phyloP scores from a whole-genome alignment of 2,888 invertebrate genomes.

The Drosophila atripex region DNA sequence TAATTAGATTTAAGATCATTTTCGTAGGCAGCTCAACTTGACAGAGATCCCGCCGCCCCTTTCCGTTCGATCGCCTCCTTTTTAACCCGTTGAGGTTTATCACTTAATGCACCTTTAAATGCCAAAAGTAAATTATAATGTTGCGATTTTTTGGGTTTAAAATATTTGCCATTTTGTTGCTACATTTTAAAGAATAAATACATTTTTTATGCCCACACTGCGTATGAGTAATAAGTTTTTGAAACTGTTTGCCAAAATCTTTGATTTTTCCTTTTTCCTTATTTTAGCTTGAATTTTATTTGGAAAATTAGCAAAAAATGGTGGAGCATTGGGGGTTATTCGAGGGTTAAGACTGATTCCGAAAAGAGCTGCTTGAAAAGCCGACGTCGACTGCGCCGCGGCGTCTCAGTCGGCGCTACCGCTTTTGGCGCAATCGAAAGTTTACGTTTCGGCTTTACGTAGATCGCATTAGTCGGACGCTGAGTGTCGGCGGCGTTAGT shows the following conservation, averaged over 20 bases:
- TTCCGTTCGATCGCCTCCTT: not conserved
- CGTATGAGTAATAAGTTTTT: not conserved
- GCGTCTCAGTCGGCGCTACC: constrained; percentile 13
- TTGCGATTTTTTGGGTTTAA: not conserved
- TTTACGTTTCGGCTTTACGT: constrained; percentile 73
- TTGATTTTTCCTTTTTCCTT: too few species aligned
- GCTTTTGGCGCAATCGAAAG: constrained; percentile 76
- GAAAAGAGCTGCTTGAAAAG: constrained; percentile 10
- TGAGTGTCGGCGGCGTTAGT: constrained; percentile 67
- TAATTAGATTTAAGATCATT: constrained; percentile 52
- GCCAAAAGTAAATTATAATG: too few species aligned
- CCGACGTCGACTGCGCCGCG: constrained; percentile 6
- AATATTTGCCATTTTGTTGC: too few species aligned
- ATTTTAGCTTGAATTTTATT: too few species aligned
- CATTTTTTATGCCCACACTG: not conserved
- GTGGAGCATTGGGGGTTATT: not conserved
- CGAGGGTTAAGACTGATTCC: constrained; percentile 1
- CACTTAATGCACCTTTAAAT: too few species aligned
- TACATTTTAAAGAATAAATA: not conserved
- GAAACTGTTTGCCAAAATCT: too few species aligned
- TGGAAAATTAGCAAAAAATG: not conserved
- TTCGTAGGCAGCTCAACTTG: constrained; percentile 36
- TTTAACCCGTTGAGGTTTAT: not conserved
- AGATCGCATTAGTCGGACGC: constrained; percentile 69
- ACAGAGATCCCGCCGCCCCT: constrained; percentile 16